phyloP scores from a whole-genome alignment of 2,888 invertebrate species.

The Agrotis ipsilon region DNA sequence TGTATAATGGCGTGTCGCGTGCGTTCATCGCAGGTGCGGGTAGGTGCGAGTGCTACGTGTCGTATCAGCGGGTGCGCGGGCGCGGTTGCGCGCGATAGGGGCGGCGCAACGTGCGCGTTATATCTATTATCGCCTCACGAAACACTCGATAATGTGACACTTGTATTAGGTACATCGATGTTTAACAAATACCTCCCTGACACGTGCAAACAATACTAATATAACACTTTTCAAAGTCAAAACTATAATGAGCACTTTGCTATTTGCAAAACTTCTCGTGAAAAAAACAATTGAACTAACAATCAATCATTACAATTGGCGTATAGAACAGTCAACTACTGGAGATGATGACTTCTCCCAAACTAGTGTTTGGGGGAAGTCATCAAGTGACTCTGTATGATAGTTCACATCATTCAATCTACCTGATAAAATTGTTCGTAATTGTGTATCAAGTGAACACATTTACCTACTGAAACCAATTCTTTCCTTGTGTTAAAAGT shows the following conservation, averaged over 20 bases:
- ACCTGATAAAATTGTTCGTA: too few species aligned
- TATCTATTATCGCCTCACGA: conserved; percentile 33
- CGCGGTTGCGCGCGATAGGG: conserved; percentile 51
- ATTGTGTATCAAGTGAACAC: too few species aligned
- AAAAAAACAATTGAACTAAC: neutral
- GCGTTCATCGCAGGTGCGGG: neutral
- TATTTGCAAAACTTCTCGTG: neutral
- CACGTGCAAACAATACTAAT: neutral
- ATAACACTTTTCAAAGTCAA: neutral
- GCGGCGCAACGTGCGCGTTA: conserved; percentile 21
- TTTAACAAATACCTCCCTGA: conserved; percentile 1
- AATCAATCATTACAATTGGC: neutral
- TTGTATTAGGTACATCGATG: conserved; percentile 11
- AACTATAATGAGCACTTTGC: neutral
- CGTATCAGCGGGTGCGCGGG: conserved; percentile 41
- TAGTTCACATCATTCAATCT: too few species aligned
- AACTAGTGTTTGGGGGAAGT: too few species aligned
- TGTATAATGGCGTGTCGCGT: conserved; percentile 11
- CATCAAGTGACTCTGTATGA: too few species aligned
- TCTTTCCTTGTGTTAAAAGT: too few species aligned
- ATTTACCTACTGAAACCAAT: too few species aligned
- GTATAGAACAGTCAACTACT: neutral
- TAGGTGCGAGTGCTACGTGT: conserved; percentile 47
- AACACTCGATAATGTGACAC: conserved; percentile 38
- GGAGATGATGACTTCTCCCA: neutral